Evolutionary conservation across 1,140 invertebrate genomes (phyloP), one percentile per base, ranked within the genome.

Genomic region (Listronotus bonariensis): DNA sequence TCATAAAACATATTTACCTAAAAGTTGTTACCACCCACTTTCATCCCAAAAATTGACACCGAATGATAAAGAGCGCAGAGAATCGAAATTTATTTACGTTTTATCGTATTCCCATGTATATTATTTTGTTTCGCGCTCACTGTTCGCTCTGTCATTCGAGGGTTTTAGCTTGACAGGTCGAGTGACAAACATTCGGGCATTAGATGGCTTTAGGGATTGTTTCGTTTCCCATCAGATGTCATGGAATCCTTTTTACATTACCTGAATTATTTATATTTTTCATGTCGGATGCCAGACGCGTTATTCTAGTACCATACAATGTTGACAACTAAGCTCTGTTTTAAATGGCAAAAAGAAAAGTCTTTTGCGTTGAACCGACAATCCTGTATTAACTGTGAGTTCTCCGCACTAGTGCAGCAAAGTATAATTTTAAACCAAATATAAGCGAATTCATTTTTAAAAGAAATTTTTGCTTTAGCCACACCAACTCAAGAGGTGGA

Each of bases 191-290:
- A 65, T 61, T 46, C 54, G 52, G 40, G 58, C 62, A 61, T 61
- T 18, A 55, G 62, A 69, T 48, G 51, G 62, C 55, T 64, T 62
- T 67, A 54, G 56, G 67, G 62, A 68, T 65, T 65, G 57, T 69
- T 46, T 62, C 46, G 58, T 56, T 56, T 63, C 41, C 51, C 60
- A 63, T 63, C 60, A 54, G 38, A 52, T 55, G 59, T 62, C 54
- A 52, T 15, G 56, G 59, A 52, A 65, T 56, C 57, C 63, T 64
- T 64, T 65, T 60, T 66, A 65, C 62, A 53, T 69, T 62, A 59
- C 52, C 62, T 69, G 67, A 54, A 69, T 69, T 69, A 69, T 69
- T 65, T 62, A 69, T 65, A 56, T 3, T 43, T 45, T 65, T 59
- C 48, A 12, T 36, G 34, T 12, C 34, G 34, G 34, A 12, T 10